Percentiles rank a stretch among this genome's conserved stretches.
These are phyloP conservation scores for Machimus rusticus DNA, from an alignment of 2,888 invertebrate species.

Conservation along the genomic window DNA sequence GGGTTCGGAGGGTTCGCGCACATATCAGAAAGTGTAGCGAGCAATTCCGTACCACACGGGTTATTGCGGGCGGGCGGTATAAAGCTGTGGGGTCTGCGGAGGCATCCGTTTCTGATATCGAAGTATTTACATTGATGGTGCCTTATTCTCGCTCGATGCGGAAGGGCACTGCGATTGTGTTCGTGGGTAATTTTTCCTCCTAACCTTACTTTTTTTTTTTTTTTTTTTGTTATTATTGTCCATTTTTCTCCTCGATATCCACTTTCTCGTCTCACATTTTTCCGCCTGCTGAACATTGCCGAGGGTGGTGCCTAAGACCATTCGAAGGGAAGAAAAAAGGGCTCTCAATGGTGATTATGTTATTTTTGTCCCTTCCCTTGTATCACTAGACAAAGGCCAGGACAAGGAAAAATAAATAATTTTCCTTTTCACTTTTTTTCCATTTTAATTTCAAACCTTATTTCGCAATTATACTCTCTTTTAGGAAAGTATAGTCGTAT, in stretches of 20 bases:
- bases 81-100: slow-evolving; percentile 9
- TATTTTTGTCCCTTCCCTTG: slow-evolving; percentile 19
- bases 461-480: neutral
- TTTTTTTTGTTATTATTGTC: slow-evolving; percentile 45
- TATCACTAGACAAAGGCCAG: neutral
- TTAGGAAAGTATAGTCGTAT: neutral
- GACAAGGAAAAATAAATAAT: neutral
- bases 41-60: slow-evolving; percentile 32
- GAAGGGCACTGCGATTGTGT: slow-evolving; percentile 12
- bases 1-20: slow-evolving; percentile 38
- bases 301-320: neutral
- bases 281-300: slow-evolving; percentile 43
- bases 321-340: neutral
- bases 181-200: slow-evolving; percentile 24
- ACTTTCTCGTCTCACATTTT: slow-evolving; percentile 41
- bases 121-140: slow-evolving; percentile 35
- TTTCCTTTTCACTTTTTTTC: neutral
- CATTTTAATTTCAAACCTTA: neutral
- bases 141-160: neutral
- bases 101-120: slow-evolving; percentile 36
- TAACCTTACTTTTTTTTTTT: neutral
- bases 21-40: slow-evolving; percentile 36
- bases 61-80: slow-evolving; percentile 24
- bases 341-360: slow-evolving; percentile 26
- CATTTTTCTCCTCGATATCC: slow-evolving; percentile 46